Conservation (phyloP, 2,888 invertebrate species). For the Camponotus fellah region DNA sequence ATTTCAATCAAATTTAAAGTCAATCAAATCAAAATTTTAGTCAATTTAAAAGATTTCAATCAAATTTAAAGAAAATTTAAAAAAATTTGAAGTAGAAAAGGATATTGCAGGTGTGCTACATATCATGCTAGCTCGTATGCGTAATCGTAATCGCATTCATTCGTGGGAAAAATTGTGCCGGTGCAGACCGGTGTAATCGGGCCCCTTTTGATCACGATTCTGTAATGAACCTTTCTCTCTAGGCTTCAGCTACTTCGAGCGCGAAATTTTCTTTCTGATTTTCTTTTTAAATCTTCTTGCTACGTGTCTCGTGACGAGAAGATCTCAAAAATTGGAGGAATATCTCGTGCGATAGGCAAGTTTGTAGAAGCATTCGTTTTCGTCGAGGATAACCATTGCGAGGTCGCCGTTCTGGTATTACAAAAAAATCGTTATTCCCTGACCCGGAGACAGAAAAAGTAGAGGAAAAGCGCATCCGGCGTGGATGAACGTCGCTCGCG, state of each 20-base stretch:
- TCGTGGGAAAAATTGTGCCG: constrained; percentile 39
- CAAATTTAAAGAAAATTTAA: neutral
- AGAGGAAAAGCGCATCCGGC: constrained; percentile 47
- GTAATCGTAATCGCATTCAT: constrained; percentile 7
- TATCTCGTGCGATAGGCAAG: neutral
- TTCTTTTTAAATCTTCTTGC: constrained; percentile 4
- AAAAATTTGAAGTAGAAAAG: neutral
- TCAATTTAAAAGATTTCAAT: too few species aligned
- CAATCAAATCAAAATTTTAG: too few species aligned
- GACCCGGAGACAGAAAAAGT: constrained; percentile 45
- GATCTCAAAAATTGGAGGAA: neutral
- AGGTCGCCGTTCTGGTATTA: constrained; percentile 24
- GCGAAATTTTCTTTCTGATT: constrained; percentile 8
- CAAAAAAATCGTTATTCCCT: constrained; percentile 56
- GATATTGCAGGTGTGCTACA: neutral
- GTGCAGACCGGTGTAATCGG: constrained; percentile 60
- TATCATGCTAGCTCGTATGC: neutral
- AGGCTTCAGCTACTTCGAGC: neutral
- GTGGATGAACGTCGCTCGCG: constrained; percentile 67
- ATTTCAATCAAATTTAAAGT: too few species aligned
- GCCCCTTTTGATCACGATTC: constrained; percentile 64
- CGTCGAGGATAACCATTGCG: constrained; percentile 15
- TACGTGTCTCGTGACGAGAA: neutral
- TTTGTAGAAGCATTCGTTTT: constrained; percentile 20
- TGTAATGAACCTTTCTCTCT: constrained; percentile 46